These are phyloP conservation scores for Anthopleura xanthogrammica DNA, from an alignment of 92 coral and sea anemone genomes.

Conservation along the genomic window DNA sequence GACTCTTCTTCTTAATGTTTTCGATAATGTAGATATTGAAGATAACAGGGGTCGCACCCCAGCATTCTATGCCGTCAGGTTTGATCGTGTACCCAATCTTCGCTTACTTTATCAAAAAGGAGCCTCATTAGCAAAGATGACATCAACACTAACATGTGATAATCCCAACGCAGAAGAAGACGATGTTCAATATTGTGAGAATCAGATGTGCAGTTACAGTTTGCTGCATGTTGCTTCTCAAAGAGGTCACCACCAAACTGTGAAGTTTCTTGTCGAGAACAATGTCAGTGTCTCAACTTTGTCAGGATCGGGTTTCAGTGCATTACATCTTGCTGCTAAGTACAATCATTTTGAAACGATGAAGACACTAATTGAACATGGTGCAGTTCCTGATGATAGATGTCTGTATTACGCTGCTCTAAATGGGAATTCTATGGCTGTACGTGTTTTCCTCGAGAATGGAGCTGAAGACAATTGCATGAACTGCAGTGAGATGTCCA, in stretches of 20 bases:
- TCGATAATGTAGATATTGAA: constrained; percentile 42
- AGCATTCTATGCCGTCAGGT: constrained; percentile 57
- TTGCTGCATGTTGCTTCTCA: constrained; percentile 69
- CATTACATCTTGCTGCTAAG: constrained; percentile 66
- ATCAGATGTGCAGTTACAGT: constrained; percentile 50
- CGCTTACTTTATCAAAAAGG: constrained; percentile 44
- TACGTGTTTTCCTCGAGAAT: constrained; percentile 43
- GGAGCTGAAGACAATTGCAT: constrained; percentile 60
- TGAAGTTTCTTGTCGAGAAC: constrained; percentile 29
- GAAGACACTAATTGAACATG: constrained; percentile 31
- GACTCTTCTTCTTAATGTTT: constrained; percentile 35
- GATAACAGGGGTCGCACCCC: constrained; percentile 67
- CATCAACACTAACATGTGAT: constrained; percentile 15
- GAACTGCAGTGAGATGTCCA: constrained; percentile 36
- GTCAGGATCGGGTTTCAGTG: constrained; percentile 40
- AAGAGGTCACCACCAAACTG: constrained; percentile 52
- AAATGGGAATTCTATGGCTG: constrained; percentile 46
- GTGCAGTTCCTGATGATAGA: constrained; percentile 36
- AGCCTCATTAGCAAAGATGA: constrained; percentile 29
- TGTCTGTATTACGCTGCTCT: constrained; percentile 73
- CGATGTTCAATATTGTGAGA: constrained; percentile 40
- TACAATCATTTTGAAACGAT: constrained; percentile 55
- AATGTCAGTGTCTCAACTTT: constrained; percentile 32
- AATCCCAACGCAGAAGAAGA: constrained; percentile 18
- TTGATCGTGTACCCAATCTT: constrained; percentile 47